Conservation (phyloP, 2,113 vertebrate genomes). For the Castor canadensis region DNA sequence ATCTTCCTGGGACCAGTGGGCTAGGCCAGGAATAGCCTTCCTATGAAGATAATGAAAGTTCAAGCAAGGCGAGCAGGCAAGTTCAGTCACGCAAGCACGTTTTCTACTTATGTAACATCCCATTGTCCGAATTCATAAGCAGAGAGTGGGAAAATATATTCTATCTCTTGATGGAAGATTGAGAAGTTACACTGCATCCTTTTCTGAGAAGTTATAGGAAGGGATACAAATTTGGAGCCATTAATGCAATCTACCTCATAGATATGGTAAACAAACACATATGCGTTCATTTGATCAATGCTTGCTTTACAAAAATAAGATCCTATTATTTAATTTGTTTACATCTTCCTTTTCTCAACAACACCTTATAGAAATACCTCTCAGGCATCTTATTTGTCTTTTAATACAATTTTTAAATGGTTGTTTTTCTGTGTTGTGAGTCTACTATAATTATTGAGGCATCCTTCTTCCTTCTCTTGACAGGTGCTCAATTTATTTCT, state of each 20-base stretch:
- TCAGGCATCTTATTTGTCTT: not conserved
- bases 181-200: not conserved
- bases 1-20: not conserved
- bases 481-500: not conserved
- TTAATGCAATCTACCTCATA: constrained; percentile 1
- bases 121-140: not conserved
- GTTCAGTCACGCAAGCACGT: not conserved
- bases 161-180: not conserved
- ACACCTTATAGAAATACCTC: not conserved
- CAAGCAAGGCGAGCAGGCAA: not conserved
- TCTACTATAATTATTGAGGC: constrained; percentile 17
- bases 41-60: not conserved
- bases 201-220: not conserved
- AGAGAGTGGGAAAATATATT: not conserved
- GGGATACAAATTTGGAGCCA: not conserved
- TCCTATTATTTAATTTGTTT: not conserved
- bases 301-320: constrained; percentile 33
- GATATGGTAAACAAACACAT: not conserved
- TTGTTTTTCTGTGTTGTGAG: not conserved
- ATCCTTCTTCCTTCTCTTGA: not conserved
- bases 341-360: not conserved
- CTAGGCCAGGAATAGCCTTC: not conserved
- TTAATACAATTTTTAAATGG: constrained; percentile 31
- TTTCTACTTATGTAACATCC: constrained; percentile 7
- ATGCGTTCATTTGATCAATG: not conserved